Evolutionary conservation across 2,113 vertebrate genomes (phyloP), one percentile per base, ranked within the genome.

Genomic region (Otis tarda): DNA sequence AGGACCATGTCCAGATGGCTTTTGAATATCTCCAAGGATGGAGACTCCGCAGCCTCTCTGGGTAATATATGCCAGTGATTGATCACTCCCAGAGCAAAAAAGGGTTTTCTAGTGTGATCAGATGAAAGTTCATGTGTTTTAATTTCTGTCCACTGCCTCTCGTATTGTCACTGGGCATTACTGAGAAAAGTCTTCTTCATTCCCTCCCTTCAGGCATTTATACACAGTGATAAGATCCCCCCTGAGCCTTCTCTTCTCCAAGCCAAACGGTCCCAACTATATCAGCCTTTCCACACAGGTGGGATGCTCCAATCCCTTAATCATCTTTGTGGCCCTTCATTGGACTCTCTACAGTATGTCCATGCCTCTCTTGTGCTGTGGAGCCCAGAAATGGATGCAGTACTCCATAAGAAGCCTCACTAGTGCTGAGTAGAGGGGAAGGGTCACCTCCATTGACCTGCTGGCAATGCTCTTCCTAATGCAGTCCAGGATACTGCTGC

Each of bases 391-490:
- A 19, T 37, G 31, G n/a, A 47, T 31, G 27, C 6, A 60, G 4
- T 21, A 59, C 25, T 81, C 27, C 10, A 60, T 31, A 3, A 5
- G 31, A 41, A 56, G 10, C 39, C n/a, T 77, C 43, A 30, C 9
- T 50, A 52, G 39, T 21, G 14, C 30, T 83, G 37, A 24, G 12
- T 3, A 39, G 37, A 60, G 35, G 14, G 22, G 12, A 53, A 84
- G 6, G 9, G 9, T 77, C n/a, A 23, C 24, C 5, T 69, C 33
- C 7, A 13, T 53, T 0, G 0, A 8, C 14, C 27, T 47, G 13
- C 45, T 69, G 59, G 9, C 6, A 61, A 7, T 1, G 1, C 9
- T 27, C 8, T 39, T 56, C 10, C 27, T 50, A 30, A 37, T 12
- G 23, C 14, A 35, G 6, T 25, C 28, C 71, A n/a, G 21, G 53